Base-by-base conservation (phyloP, 1,140 invertebrate genomes). In the Drosophila navojoa region DNA sequence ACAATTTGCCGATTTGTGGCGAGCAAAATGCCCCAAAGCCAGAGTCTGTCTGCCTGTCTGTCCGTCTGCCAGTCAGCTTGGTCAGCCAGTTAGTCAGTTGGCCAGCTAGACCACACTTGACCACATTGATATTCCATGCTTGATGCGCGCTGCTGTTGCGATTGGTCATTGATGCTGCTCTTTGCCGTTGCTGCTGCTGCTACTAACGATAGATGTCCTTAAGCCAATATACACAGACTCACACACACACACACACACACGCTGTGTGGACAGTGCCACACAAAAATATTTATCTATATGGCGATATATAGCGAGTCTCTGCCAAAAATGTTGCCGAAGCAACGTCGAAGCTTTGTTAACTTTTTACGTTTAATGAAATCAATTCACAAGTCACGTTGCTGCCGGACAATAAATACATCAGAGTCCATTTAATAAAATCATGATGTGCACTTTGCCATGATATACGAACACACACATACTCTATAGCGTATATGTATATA, bases 401-500 rank as follows among this genome's bases (percentile, higher is more conserved):
- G 86, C 90, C 78, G 90, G 80, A 91, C 90, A 91, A 91, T 91
- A 91, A 91, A 91, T 91, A 91, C 80, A 91, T 91, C 90, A 91
- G 90, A 91, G 90, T 90, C 90, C 85, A 91, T 91, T 91, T 91
- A 91, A 91, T 91, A 91, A 91, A 91, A 91, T 91, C 90, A 91
- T 91, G 90, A 91, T 85, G 85, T 90, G 85, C 85, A 89, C 85
- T 89, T 91, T 84, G 73, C 78, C 77, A 78, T 90, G 64, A 85
- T 90, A 79, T 62, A 66, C 71, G 42, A 25, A 76, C 50, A 64
- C 50, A 63, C 13, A 35, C 29, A 45, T 59, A 55, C 15, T 38
- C 35, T 38, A 38, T 32, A 45, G n/a, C 27, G 64, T 32, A 77
- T 60, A 64, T 53, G 58, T 44, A 67, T 19, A 59, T 5, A 47